Base-by-base conservation (phyloP, 2,888 invertebrate species). In the Dynastes grantii region DNA sequence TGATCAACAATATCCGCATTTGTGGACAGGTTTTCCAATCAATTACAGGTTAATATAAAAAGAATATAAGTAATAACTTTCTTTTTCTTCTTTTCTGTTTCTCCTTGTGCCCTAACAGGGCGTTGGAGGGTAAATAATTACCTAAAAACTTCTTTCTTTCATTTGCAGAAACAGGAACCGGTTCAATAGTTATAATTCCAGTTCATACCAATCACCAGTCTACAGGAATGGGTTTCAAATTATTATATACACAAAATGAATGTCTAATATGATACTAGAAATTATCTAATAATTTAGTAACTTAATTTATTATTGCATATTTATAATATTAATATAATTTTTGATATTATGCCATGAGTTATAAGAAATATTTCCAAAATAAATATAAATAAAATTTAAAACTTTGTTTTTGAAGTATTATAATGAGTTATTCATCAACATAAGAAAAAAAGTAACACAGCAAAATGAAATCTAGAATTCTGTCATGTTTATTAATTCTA, bases 21-120 rank as follows among this genome's bases (percentile, higher is more conserved):
- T 95, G 95, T 83, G 94, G 94, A 76, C 90, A 92, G 49, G 90
- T 95, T 16, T 95, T 95, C 85, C 92, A 94, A n/a, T 92, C 93
- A 67, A 91, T 95, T 58, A 93, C 92, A 87, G 94, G 93, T 93
- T 87, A 8, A 22, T n/a, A 2, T 3, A 11, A n/a, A 16, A 5
- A 11, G 3, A n/a, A 37, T 37, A 37, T 53, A n/a, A n/a, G 53
- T 29, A 40, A 16, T 77, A 76, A 76, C 81, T 83, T 89, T 22
- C 22, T 22, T 22, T 22, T 22, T 22, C 22, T 22, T 22, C 22
- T 22, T 22, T 22, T 22, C 22, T 22, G 22, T 22, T 22, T 22
- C 22, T 22, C 22, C 22, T 22, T 22, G 22, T 22, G 22, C 22
- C 22, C 22, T 22, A 22, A 22, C 22, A 22, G 22, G 22, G 22